A percentile compares a stretch with the other conserved stretches of the same genome.
phyloP scores from a whole-genome alignment of 2,888 invertebrate species.

The Eledone cirrhosa region DNA sequence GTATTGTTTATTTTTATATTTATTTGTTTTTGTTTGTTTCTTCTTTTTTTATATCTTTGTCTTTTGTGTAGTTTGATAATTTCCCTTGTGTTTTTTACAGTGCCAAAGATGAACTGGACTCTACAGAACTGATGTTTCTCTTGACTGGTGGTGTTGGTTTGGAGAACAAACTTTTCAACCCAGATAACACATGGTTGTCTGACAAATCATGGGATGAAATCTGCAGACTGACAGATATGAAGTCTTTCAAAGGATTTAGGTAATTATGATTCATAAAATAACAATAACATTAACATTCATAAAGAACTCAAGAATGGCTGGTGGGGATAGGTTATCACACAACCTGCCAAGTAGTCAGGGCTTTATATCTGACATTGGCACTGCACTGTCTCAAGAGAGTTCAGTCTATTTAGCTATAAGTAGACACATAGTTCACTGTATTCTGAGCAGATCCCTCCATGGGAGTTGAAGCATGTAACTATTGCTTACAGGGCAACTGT shows the following conservation, averaged over 20 bases:
- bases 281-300: not conserved
- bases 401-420: too few species aligned
- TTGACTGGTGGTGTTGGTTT: constrained; percentile 74
- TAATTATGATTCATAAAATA: constrained; percentile 60
- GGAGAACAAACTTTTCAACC: constrained; percentile 76
- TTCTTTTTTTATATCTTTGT: not conserved
- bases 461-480: too few species aligned
- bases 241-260: constrained; percentile 75
- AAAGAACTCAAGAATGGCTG: too few species aligned
- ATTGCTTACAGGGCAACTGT: too few species aligned
- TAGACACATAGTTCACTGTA: too few species aligned
- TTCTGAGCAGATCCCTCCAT: too few species aligned
- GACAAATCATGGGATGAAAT: constrained; percentile 85
- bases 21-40: constrained; percentile 25
- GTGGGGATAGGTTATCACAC: too few species aligned
- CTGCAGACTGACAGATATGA: constrained; percentile 76
- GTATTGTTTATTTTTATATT: constrained; percentile 18
- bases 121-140: constrained; percentile 69
- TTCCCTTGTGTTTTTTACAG: constrained; percentile 39
- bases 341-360: too few species aligned
- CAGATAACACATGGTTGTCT: constrained; percentile 76
- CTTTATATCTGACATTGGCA: too few species aligned
- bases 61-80: not conserved
- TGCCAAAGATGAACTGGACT: constrained; percentile 62
- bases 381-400: too few species aligned